Evolutionary conservation across 2,888 invertebrate genomes (phyloP).

Genomic region (Prosopocoilus inquinatus): DNA sequence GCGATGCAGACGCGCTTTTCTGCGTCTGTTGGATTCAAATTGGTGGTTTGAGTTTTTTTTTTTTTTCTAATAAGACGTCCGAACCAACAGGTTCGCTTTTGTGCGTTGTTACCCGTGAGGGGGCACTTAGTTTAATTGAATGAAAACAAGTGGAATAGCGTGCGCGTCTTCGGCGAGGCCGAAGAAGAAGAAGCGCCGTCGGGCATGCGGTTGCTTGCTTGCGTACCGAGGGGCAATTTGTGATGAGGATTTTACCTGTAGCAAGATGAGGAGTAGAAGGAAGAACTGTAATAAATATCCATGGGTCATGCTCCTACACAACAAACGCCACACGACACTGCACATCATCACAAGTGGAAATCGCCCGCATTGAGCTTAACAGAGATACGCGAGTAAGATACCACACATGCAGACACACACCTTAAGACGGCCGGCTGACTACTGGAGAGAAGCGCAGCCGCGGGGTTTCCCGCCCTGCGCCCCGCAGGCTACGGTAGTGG

Average conservation of each 20-base stretch:
- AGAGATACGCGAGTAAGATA: constrained; percentile 22
- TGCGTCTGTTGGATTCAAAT: too few relatives aligned
- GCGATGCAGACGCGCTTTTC: too few relatives aligned
- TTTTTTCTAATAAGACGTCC: too few relatives aligned
- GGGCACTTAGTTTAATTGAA: constrained; percentile 3
- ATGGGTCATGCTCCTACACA: constrained; percentile 55
- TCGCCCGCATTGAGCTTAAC: constrained; percentile 36
- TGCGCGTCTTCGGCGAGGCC: not conserved
- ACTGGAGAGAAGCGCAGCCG: constrained; percentile 48
- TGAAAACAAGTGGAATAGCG: not conserved
- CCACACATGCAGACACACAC: constrained; percentile 33
- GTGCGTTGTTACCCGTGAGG: not conserved
- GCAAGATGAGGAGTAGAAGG: constrained; percentile 49
- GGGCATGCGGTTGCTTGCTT: not conserved
- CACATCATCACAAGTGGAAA: constrained; percentile 48
- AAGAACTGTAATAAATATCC: constrained; percentile 55
- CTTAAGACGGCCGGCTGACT: constrained; percentile 44
- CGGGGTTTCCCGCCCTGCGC: constrained; percentile 42
- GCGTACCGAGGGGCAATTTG: constrained; percentile 3
- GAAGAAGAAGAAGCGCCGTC: not conserved
- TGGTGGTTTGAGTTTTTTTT: too few relatives aligned
- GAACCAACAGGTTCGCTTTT: not conserved
- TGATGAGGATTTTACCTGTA: constrained; percentile 46
- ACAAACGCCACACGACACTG: constrained; percentile 54
- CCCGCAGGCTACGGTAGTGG: constrained; percentile 40